Conservation (phyloP, 2,797 vertebrate genomes). For the Varecia variegata region DNA sequence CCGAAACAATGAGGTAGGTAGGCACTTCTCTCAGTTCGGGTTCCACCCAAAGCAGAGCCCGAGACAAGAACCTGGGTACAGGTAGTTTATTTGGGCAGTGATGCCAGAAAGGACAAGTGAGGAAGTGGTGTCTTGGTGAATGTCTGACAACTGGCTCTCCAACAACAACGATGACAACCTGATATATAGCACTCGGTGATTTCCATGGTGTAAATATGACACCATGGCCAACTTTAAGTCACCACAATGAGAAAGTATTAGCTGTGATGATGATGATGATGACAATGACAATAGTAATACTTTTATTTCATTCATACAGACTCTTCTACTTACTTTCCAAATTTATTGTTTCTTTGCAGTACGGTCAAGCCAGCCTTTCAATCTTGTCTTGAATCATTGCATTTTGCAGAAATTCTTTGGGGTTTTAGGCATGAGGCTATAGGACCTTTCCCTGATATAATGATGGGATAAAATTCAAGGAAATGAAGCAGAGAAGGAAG, state of each 20-base stretch:
- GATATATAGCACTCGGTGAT: not conserved
- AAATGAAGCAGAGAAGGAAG: not conserved
- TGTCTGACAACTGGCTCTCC: not conserved
- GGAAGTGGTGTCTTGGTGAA: not conserved
- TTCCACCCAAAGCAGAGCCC: not conserved
- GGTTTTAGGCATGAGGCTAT: not conserved
- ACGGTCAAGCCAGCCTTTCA: not conserved
- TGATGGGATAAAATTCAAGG: not conserved
- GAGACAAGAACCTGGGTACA: not conserved
- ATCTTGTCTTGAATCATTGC: not conserved
- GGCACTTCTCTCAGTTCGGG: not conserved
- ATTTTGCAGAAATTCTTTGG: not conserved
- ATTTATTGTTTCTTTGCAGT: not conserved
- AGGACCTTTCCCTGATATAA: not conserved
- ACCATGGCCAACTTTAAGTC: not conserved
- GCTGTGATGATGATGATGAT: not conserved
- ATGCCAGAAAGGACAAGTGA: not conserved
- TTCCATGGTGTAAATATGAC: not conserved
- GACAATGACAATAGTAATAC: rapidly evolving
- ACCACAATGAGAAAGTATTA: not conserved
- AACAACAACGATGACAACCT: not conserved
- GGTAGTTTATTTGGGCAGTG: not conserved
- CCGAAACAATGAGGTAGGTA: not conserved
- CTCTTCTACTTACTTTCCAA: not conserved
- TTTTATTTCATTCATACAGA: not conserved